Conservation (phyloP, 2,888 invertebrate genomes). For the Amphipoea oculea region DNA sequence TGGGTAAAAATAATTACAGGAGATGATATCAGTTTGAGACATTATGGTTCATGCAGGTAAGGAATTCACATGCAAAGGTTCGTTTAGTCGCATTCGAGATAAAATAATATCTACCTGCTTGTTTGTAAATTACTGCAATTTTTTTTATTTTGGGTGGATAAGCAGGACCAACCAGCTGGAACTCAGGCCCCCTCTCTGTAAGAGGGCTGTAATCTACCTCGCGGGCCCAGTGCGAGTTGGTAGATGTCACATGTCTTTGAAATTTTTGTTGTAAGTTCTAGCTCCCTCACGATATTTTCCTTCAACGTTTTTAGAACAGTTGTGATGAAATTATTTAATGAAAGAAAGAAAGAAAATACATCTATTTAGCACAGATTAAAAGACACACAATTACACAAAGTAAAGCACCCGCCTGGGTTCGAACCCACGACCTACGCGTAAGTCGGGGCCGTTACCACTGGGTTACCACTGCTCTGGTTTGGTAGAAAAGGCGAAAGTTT, state of each 20-base stretch:
- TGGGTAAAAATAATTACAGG: constrained; percentile 23
- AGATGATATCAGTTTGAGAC: constrained; percentile 29
- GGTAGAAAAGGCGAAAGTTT: not conserved
- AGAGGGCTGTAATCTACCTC: no score
- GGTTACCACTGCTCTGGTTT: not conserved
- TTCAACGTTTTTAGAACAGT: not conserved
- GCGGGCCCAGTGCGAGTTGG: no score
- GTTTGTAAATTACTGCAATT: not conserved
- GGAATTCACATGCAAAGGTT: constrained; percentile 13
- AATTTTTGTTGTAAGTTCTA: no score
- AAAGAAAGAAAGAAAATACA: no score
- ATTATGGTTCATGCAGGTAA: constrained; percentile 17
- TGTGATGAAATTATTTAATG: not conserved
- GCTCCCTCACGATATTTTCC: no score
- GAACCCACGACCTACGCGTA: not conserved
- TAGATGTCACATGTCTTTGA: no score
- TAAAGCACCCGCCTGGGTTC: not conserved
- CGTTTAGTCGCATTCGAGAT: not conserved
- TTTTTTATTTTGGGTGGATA: not conserved
- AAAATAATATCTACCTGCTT: not conserved
- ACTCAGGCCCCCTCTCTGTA: no score
- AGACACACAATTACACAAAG: not conserved
- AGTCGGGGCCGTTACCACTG: not conserved
- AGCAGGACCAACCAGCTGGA: no score
- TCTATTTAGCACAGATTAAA: no score